Conservation (phyloP, 2,113 vertebrate species). For the Struthidea cinerea region DNA sequence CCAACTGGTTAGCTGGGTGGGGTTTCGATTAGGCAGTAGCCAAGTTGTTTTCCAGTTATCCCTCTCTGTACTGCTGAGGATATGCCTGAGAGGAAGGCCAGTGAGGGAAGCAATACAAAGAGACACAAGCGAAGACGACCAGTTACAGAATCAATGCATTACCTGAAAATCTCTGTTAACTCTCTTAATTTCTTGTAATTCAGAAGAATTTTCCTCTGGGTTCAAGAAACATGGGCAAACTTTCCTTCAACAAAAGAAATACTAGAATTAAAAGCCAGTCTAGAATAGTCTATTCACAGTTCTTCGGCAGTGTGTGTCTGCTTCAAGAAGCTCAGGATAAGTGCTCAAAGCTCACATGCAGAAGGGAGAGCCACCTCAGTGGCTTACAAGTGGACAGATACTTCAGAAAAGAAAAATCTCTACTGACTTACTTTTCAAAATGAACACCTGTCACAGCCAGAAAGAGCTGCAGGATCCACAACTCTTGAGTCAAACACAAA, state of each 20-base stretch:
- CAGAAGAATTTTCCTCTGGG: slow-evolving; percentile 70
- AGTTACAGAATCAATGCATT: neutral
- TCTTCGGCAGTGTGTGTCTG: neutral
- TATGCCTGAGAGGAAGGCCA: neutral
- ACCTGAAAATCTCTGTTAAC: slow-evolving; percentile 89
- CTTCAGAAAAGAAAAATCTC: neutral
- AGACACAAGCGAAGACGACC: neutral
- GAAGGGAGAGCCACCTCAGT: neutral
- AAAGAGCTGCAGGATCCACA: neutral
- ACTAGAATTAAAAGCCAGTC: neutral
- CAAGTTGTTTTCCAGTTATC: neutral
- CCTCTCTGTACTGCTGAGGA: neutral
- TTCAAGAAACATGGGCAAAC: slow-evolving; percentile 80
- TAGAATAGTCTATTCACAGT: neutral
- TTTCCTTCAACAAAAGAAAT: slow-evolving; percentile 66
- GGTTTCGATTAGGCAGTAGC: neutral
- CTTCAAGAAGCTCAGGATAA: neutral
- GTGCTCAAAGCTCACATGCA: neutral
- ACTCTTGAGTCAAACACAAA: neutral
- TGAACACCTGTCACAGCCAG: neutral
- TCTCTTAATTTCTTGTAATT: slow-evolving; percentile 77
- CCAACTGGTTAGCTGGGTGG: neutral
- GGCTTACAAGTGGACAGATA: neutral
- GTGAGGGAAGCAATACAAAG: neutral
- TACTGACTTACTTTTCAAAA: neutral